These are phyloP conservation scores for Notamacropus eugenii DNA, from an alignment of 2,797 vertebrate genomes.

Conservation along the genomic window DNA sequence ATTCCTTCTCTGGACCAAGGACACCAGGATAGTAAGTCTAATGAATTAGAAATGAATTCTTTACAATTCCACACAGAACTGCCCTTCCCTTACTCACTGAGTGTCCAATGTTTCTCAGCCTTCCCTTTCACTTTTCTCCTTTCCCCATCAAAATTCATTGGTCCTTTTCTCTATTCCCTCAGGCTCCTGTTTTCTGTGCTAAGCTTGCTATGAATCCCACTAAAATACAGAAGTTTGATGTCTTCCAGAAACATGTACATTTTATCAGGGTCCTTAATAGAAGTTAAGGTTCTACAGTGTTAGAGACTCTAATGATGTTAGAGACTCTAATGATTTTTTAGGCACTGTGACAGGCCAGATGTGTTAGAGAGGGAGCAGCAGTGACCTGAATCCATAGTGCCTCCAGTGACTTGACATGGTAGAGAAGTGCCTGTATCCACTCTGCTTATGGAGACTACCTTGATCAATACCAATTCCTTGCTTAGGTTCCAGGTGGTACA, in stretches of 20 bases:
- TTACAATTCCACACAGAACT: no score
- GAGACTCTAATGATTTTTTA: not conserved
- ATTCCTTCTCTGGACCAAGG: not conserved
- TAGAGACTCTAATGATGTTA: not conserved
- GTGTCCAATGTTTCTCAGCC: not conserved
- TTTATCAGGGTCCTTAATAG: not conserved
- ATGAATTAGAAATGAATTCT: not conserved
- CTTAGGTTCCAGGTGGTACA: not conserved
- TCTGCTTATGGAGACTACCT: no score
- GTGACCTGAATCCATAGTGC: not conserved
- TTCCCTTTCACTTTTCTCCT: not conserved
- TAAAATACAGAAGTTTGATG: not conserved
- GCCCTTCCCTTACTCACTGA: not conserved
- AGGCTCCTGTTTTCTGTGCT: not conserved
- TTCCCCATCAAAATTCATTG: not conserved
- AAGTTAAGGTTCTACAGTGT: no score
- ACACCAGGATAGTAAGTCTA: not conserved
- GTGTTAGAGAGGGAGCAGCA: not conserved
- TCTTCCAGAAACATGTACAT: not conserved
- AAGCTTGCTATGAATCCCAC: not conserved
- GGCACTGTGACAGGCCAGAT: not conserved
- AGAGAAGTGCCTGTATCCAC: no score
- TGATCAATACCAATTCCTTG: not conserved
- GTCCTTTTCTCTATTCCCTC: not conserved
- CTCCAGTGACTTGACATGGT: not conserved